These are phyloP conservation scores for Melinaea marsaeus DNA, from an alignment of 2,888 invertebrate species.

Conservation along the genomic window DNA sequence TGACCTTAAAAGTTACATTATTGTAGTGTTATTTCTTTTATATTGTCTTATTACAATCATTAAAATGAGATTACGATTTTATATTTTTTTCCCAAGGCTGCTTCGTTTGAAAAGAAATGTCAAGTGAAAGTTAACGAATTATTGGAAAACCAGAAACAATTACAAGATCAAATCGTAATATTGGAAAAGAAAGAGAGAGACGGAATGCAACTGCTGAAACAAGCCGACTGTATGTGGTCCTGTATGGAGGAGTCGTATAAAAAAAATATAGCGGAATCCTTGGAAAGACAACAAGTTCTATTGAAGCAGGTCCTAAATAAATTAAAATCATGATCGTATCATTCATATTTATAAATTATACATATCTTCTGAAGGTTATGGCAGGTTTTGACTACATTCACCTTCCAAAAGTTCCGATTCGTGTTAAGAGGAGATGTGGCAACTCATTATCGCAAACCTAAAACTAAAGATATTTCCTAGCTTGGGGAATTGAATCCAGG, in stretches of 20 bases:
- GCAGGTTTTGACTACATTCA: no score
- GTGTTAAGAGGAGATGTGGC: no score
- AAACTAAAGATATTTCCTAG: no score
- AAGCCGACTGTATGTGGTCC: slow-evolving; percentile 78
- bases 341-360: background rate
- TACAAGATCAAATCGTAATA: slow-evolving; percentile 73
- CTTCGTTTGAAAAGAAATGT: slow-evolving; percentile 56
- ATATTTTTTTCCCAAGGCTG: slow-evolving; percentile 44
- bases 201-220: slow-evolving; percentile 71
- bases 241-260: slow-evolving; percentile 73
- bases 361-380: no score
- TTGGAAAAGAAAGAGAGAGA: slow-evolving; percentile 79
- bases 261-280: slow-evolving; percentile 52
- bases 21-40: no score
- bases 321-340: background rate
- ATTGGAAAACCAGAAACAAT: slow-evolving; percentile 68
- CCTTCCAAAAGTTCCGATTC: no score
- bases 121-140: slow-evolving; percentile 68
- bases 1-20: no score
- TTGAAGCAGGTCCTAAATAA: slow-evolving; percentile 45
- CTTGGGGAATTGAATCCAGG: no score
- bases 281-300: slow-evolving; percentile 49
- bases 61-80: background rate
- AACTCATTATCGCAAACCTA: no score
- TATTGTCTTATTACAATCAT: background rate